Evolutionary conservation across 2,797 vertebrate species (phyloP), one percentile per base, ranked within the genome.

Genomic region (Labroides dimidiatus): DNA sequence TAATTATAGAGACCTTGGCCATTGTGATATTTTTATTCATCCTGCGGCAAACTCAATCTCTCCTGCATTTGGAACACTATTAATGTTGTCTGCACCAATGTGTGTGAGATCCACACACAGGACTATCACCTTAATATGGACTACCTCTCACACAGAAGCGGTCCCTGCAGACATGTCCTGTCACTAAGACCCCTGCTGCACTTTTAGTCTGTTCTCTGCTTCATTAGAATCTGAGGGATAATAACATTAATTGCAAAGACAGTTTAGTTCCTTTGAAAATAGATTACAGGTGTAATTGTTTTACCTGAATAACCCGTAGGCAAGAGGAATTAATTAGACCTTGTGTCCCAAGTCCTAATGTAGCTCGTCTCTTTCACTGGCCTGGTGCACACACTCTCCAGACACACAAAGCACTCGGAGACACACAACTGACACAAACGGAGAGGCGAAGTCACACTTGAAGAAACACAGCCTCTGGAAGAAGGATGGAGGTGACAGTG

Each of bases 261-360:
- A 90, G 87, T 91, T 90, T 88, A 87, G 89, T 91, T 92, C 88
- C 79, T 88, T 89, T 77, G 86, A 91, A 93, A 93, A 93, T 92
- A 90, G 87, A 93, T 94, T 93, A 91, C 87, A 91, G 89, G 90
- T 93, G 85, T 93, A 93, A 93, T 93, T 94, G 91, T 93, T 93
- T 93, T 91, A 93, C 90, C 89, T 77, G 74, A 88, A 91, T 88
- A 87, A 90, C 87, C 91, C 78, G 53, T 30, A 89, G 91, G 93
- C 90, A 78, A 81, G 79, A 81, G 79, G 81, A 91, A 91, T 91
- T 92, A 93, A 93, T 93, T 91, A 92, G 87, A 91, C 86, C 85
- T 83, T 68, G 78, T 89, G 88, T 92, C 87, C 84, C 72, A 66
- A 81, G 86, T 81, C 78, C 75, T 87, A 86, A 92, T 87, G 85